A percentile compares a stretch with the other conserved stretches of the same genome.
These are phyloP conservation scores for Cecropterus lyciades DNA, from an alignment of 1,140 invertebrate species.

Conservation along the genomic window DNA sequence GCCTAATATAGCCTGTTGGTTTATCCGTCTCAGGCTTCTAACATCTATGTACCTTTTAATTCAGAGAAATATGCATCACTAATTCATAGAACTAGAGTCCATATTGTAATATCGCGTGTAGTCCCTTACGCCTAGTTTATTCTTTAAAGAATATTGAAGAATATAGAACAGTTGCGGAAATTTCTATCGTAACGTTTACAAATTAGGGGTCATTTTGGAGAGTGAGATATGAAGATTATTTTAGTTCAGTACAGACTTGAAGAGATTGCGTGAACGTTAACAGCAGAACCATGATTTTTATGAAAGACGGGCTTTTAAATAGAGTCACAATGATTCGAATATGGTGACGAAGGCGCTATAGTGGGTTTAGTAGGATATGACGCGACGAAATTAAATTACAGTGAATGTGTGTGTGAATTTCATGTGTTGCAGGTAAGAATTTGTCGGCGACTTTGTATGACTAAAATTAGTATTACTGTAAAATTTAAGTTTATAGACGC, in stretches of 20 bases:
- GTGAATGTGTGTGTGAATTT: conserved; percentile 11
- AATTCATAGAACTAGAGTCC: neutral
- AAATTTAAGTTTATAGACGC: no score
- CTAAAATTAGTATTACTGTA: no score
- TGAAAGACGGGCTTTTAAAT: conserved; percentile 10
- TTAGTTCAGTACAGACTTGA: conserved; percentile 29
- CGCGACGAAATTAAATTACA: neutral
- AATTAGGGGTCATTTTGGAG: conserved; percentile 28
- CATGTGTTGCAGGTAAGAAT: neutral
- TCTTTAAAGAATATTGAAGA: neutral
- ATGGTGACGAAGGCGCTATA: conserved; percentile 25
- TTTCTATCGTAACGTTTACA: neutral
- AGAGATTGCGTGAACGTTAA: conserved; percentile 17
- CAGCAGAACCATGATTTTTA: conserved; percentile 8
- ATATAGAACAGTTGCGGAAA: neutral
- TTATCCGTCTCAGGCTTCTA: conserved; percentile 15
- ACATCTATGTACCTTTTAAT: conserved; percentile 3
- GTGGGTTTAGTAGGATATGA: neutral
- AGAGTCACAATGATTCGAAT: conserved; percentile 16
- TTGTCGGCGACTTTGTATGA: neutral
- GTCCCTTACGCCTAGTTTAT: neutral
- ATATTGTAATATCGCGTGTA: neutral
- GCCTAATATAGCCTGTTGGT: conserved; percentile 72
- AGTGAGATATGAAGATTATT: conserved; percentile 23
- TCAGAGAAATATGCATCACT: neutral